Percentiles rank a stretch among this genome's conserved stretches.
Evolutionary conservation across 2,888 invertebrate species (phyloP).

Genomic region (Spialia ferax): DNA sequence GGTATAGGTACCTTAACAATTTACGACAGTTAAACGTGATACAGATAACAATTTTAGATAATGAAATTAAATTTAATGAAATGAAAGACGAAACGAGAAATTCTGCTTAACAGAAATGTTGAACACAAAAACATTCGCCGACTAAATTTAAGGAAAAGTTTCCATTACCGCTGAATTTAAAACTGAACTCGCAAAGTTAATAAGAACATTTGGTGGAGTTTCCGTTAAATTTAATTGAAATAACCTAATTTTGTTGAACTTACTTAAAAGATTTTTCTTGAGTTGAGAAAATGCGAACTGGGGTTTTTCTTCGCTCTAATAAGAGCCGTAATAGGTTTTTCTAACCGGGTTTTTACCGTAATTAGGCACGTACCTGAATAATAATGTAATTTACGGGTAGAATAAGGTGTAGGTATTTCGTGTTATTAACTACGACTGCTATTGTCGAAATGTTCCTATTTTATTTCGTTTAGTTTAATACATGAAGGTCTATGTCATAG

Average conservation of each 20-base stretch:
- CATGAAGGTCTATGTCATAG: too few species aligned
- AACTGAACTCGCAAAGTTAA: constrained; percentile 37
- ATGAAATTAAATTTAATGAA: background rate
- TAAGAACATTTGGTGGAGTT: constrained; percentile 34
- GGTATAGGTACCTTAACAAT: too few species aligned
- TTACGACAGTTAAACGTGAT: too few species aligned
- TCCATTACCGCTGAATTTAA: constrained; percentile 35
- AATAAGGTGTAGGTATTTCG: too few species aligned
- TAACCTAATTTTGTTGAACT: constrained; percentile 37
- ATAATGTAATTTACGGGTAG: background rate
- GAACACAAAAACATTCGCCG: constrained; percentile 7
- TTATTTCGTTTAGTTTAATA: too few species aligned
- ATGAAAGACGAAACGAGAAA: background rate
- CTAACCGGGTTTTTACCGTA: background rate
- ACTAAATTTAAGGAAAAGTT: constrained; percentile 15
- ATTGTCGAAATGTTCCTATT: too few species aligned
- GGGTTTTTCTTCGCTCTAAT: constrained; percentile 6
- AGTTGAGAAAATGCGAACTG: constrained; percentile 27
- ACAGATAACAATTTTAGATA: background rate
- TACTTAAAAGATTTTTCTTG: constrained; percentile 32
- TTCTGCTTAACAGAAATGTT: constrained; percentile 5
- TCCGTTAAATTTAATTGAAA: constrained; percentile 37
- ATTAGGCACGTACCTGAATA: constrained; percentile 9
- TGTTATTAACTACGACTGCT: too few species aligned
- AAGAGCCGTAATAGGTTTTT: constrained; percentile 22